A percentile compares a stretch with the other conserved stretches of the same genome.
phyloP scores from a whole-genome alignment of 2,113 vertebrate species.

The Oxyura jamaicensis region DNA sequence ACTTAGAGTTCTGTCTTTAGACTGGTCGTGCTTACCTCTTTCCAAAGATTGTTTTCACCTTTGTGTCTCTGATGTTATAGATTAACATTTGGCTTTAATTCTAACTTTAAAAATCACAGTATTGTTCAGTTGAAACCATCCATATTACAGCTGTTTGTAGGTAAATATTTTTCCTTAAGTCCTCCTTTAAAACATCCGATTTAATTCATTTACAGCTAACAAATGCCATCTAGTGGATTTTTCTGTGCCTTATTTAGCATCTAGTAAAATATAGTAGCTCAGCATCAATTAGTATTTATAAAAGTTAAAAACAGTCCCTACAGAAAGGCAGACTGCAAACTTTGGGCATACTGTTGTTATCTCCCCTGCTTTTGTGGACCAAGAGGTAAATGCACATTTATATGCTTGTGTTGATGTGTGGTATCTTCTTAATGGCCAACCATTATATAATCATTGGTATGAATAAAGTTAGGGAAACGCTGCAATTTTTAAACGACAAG shows the following conservation, averaged over 20 bases:
- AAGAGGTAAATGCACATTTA: background rate
- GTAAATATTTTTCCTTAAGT: background rate
- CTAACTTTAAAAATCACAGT: background rate
- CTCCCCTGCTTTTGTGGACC: background rate
- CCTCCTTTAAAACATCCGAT: background rate
- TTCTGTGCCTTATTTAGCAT: background rate
- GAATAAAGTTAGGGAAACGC: background rate
- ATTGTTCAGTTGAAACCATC: background rate
- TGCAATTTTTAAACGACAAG: background rate
- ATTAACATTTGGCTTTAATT: background rate
- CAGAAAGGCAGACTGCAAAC: background rate
- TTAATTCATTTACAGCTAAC: constrained; percentile 14
- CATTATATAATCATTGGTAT: background rate
- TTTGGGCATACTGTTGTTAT: background rate
- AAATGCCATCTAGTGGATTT: constrained; percentile 65
- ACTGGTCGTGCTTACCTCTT: background rate
- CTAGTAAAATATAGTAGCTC: background rate
- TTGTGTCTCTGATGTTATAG: background rate
- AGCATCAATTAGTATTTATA: accelerated
- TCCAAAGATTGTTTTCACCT: background rate
- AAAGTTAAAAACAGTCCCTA: background rate
- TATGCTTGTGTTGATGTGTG: background rate
- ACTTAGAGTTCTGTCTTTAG: background rate
- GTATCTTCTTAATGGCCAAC: background rate
- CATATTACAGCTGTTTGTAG: background rate